Percentiles rank a stretch among this genome's conserved stretches.
Evolutionary conservation across 1,140 invertebrate genomes (phyloP).

Genomic region (Trichonephila clavipes): DNA sequence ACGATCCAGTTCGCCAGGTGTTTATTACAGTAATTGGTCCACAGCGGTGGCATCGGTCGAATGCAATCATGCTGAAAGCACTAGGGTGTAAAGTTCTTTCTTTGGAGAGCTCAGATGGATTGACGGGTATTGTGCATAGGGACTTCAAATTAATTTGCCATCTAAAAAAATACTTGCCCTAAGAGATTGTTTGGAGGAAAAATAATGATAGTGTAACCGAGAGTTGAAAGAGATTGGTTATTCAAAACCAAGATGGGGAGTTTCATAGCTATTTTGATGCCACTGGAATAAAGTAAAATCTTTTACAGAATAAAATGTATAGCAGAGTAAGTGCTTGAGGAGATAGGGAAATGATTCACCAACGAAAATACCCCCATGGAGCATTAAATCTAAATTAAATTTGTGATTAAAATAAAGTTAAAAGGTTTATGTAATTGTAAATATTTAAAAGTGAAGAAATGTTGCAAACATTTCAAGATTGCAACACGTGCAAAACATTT

Average conservation of each 20-base stretch:
- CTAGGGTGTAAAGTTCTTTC: conserved; percentile 9
- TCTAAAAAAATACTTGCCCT: background rate
- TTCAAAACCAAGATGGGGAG: background rate
- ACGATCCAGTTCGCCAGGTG: background rate
- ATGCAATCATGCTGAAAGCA: conserved; percentile 30
- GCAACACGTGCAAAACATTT: too few relatives aligned
- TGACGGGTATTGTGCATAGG: background rate
- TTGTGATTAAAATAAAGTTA: too few relatives aligned
- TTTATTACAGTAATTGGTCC: conserved; percentile 49
- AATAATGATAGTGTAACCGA: background rate
- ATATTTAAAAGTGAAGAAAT: too few relatives aligned
- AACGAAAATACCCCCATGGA: too few relatives aligned
- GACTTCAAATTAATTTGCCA: background rate
- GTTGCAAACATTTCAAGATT: too few relatives aligned
- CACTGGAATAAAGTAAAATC: too few relatives aligned
- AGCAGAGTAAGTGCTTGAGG: background rate
- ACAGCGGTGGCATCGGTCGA: background rate
- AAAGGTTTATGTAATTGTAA: too few relatives aligned
- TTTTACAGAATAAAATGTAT: background rate
- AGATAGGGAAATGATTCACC: too few relatives aligned
- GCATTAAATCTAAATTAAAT: too few relatives aligned
- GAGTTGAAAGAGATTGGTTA: background rate
- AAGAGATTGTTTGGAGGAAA: background rate
- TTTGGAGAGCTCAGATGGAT: background rate
- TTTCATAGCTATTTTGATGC: too few relatives aligned